Conservation (phyloP, 1,140 invertebrate species). For the Bemisia tabaci region DNA sequence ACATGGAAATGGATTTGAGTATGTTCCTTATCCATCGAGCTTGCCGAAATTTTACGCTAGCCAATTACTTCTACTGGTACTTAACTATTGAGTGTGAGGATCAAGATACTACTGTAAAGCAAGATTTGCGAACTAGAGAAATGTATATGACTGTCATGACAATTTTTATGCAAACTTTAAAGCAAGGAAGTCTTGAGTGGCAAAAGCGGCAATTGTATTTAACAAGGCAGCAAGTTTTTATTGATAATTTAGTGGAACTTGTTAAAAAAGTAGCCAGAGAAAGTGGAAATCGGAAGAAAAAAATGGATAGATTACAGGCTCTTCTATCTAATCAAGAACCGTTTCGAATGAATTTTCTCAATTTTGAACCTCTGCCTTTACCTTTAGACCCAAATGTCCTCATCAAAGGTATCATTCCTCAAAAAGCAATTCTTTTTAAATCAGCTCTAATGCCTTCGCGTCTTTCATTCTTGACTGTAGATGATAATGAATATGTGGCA, state of each 20-base stretch:
- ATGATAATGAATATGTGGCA: slow-evolving; percentile 78
- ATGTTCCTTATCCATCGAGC: slow-evolving; percentile 84
- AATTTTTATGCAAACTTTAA: slow-evolving; percentile 54
- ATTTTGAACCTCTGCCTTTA: slow-evolving; percentile 85
- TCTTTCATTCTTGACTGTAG: slow-evolving; percentile 74
- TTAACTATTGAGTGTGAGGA: slow-evolving; percentile 82
- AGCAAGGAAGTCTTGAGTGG: slow-evolving; percentile 47
- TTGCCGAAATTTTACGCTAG: slow-evolving; percentile 72
- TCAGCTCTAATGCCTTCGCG: slow-evolving; percentile 95
- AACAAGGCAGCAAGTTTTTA: slow-evolving; percentile 72
- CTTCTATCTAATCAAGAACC: slow-evolving; percentile 63
- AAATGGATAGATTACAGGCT: slow-evolving; percentile 74
- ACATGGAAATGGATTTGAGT: slow-evolving; percentile 52
- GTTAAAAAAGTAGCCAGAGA: slow-evolving; percentile 83
- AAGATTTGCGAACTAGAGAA: slow-evolving; percentile 55
- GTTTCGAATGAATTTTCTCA: slow-evolving; percentile 77
- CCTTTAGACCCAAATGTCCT: slow-evolving; percentile 84
- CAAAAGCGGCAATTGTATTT: slow-evolving; percentile 55
- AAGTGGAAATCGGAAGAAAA: slow-evolving; percentile 81
- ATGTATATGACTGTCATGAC: slow-evolving; percentile 86
- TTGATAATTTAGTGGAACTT: slow-evolving; percentile 79
- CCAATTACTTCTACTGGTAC: slow-evolving; percentile 97
- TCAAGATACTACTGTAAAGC: slow-evolving; percentile 44
- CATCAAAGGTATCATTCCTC: slow-evolving; percentile 79
- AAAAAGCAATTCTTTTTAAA: slow-evolving; percentile 87